Evolutionary conservation across 2,113 vertebrate genomes (phyloP), one percentile per base, ranked within the genome.

Genomic region (Osmerus eperlanus): DNA sequence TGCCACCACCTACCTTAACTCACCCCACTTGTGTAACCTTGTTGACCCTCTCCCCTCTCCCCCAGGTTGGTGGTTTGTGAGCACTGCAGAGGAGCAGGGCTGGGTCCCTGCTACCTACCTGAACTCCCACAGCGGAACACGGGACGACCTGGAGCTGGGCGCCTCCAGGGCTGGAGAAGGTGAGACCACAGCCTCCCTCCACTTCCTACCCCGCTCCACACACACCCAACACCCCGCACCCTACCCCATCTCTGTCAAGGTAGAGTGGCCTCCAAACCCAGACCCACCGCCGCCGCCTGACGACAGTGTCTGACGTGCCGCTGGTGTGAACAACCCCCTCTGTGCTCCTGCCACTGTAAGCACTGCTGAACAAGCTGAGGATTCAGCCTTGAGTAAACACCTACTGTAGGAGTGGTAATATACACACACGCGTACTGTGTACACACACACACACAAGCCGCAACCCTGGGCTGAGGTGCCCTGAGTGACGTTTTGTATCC

Each of bases 41-140:
- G 54, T 14, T 51, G 13, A 51, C 41, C 47, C 41, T 19, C 32
- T 52, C 64, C 54, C 68, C 32, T 73, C 69, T 56, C 19, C 32
- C 65, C 52, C 85, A 98, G 97, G 97, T 73, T 98, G 97, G 97
- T 99, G 97, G 97, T 99, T 99, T 78, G 96, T 98, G 71, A 99
- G 96, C 86, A 98, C 96, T 19, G 92, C 95, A 51, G 96, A 98
- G 69, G 97, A 98, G 73, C 97, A 99, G 88, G 97, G 97, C 80
- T 98, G 96, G 97, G 96, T 98, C 79, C 96, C 97, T 74, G 96
- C 97, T 55, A 98, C 97, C 0, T 98, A 98, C 87, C 87, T 99
- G 67, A 95, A 98, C 86, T 94, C 95, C 66, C 95, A 97, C 85
- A 96, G 93, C 84, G 95, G 95, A 76, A 96, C 95, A 36, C 91